phyloP scores from a whole-genome alignment of 2,113 vertebrate species.

The Elephantulus edwardii region DNA sequence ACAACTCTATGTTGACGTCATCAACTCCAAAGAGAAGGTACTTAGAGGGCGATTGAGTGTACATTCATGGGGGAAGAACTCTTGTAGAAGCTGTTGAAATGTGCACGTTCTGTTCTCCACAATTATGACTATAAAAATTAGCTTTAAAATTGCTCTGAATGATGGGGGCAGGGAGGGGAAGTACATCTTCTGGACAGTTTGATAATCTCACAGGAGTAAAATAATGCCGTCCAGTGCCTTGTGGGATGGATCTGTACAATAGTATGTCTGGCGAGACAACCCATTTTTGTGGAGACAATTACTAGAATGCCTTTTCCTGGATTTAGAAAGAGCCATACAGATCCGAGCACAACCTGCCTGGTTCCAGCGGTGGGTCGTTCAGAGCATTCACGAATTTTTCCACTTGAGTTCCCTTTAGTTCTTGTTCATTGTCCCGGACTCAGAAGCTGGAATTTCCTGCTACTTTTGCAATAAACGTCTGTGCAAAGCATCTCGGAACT shows the following conservation, averaged over 20 bases:
- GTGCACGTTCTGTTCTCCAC: too few species aligned
- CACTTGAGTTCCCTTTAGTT: slow-evolving; percentile 63
- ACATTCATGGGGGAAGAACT: neutral
- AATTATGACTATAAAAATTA: neutral
- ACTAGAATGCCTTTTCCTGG: neutral
- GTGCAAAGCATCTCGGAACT: neutral
- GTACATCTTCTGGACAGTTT: neutral
- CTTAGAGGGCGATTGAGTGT: neutral
- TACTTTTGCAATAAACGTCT: neutral
- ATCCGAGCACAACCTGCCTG: neutral
- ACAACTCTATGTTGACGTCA: neutral
- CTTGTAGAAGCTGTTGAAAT: too few species aligned
- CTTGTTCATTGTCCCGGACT: slow-evolving; percentile 50
- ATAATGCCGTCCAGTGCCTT: neutral
- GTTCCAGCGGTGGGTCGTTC: slow-evolving; percentile 35
- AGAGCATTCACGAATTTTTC: slow-evolving; percentile 58
- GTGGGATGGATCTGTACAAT: neutral
- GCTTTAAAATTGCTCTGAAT: neutral
- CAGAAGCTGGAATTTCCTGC: slow-evolving; percentile 54
- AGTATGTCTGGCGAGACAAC: neutral
- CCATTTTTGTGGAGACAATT: neutral
- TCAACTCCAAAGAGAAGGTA: neutral
- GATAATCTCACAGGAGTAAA: neutral
- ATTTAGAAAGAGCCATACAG: neutral
- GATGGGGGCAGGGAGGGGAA: neutral